Conservation (phyloP, 2,888 invertebrate species). For the Ctena decussata region DNA sequence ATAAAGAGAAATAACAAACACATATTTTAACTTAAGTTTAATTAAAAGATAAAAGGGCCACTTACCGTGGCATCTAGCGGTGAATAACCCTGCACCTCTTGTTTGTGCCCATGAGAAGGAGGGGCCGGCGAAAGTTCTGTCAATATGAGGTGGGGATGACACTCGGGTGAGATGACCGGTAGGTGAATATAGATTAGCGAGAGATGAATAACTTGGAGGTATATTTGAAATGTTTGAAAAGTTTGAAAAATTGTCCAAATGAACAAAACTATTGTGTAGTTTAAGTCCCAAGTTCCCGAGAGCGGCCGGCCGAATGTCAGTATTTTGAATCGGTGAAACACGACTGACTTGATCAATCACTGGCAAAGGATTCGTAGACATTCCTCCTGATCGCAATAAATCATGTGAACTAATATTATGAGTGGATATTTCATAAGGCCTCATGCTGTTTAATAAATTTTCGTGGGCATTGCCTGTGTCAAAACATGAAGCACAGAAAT, state of each 20-base stretch:
- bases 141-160: constrained; percentile 39
- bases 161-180: constrained; percentile 43
- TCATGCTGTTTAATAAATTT: constrained; percentile 58
- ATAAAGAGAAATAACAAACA: too few species aligned
- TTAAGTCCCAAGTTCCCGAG: constrained; percentile 56
- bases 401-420: constrained; percentile 48
- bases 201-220: constrained; percentile 51
- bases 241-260: constrained; percentile 58
- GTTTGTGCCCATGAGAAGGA: constrained; percentile 53
- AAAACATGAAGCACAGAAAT: constrained; percentile 56
- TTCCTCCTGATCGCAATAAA: constrained; percentile 46
- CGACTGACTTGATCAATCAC: constrained; percentile 40
- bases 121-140: constrained; percentile 48
- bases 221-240: constrained; percentile 48
- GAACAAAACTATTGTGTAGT: constrained; percentile 60
- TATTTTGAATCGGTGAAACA: constrained; percentile 21
- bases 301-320: constrained; percentile 45
- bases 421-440: constrained; percentile 56
- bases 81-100: constrained; percentile 52
- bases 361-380: constrained; percentile 43
- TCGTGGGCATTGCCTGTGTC: constrained; percentile 55
- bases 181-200: constrained; percentile 53
- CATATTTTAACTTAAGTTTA: too few species aligned
- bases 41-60: background rate
- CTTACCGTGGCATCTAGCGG: constrained; percentile 60